Percentiles rank a stretch among this genome's conserved stretches.
These are phyloP conservation scores for Aculops lycopersici DNA, from an alignment of 1,140 invertebrate species.

Conservation along the genomic window DNA sequence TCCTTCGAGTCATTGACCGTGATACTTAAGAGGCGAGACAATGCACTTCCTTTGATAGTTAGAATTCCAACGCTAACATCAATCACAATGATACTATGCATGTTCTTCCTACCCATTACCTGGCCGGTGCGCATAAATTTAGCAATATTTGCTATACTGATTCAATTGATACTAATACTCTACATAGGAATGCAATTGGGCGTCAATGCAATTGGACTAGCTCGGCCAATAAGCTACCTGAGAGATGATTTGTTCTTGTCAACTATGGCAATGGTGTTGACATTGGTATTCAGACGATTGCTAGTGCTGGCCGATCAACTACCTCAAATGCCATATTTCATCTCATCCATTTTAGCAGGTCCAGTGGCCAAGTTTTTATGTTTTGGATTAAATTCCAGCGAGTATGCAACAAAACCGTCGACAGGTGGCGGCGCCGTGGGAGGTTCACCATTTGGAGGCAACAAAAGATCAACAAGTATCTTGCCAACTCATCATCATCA, in stretches of 20 bases:
- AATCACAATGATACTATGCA: background rate
- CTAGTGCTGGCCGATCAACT: background rate
- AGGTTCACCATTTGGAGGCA: background rate
- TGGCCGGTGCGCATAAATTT: background rate
- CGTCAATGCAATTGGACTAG: background rate
- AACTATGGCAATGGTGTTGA: background rate
- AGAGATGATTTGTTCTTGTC: background rate
- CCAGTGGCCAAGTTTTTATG: background rate
- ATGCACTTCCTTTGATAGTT: background rate
- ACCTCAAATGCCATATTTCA: background rate
- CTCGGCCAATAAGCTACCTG: background rate
- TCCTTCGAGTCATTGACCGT: background rate
- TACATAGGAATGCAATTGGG: background rate
- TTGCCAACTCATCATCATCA: background rate
- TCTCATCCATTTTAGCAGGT: background rate
- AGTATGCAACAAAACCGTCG: background rate
- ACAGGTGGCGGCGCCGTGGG: too few species aligned
- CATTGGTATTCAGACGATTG: background rate
- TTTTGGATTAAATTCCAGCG: background rate
- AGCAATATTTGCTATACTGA: background rate
- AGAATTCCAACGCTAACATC: background rate
- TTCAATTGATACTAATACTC: background rate
- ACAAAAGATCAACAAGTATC: background rate
- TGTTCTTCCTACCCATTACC: background rate
- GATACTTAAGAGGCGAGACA: background rate